Conservation (phyloP, 2,113 vertebrate species). For the Myocastor coypus region DNA sequence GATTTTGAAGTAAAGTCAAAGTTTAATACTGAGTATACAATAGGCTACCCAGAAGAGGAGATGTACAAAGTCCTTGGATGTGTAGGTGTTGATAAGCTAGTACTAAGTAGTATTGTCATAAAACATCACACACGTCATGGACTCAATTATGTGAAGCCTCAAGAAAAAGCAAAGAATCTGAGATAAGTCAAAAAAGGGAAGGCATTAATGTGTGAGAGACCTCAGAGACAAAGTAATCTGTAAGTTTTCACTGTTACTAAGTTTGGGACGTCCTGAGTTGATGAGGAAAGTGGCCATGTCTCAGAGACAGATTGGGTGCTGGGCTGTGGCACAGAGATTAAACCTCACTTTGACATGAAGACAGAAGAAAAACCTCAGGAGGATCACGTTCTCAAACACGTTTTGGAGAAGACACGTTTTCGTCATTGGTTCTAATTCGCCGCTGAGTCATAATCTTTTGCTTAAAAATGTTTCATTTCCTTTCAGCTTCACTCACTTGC, state of each 20-base stretch:
- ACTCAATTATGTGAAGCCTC: background rate
- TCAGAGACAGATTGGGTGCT: background rate
- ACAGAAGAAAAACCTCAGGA: background rate
- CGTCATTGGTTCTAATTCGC: background rate
- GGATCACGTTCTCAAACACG: background rate
- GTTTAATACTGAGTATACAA: background rate
- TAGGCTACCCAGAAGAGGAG: background rate
- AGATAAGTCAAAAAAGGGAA: background rate
- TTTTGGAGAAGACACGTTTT: background rate
- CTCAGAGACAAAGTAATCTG: background rate
- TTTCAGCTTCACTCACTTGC: conserved; percentile 25
- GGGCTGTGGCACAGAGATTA: background rate
- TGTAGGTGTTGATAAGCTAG: background rate
- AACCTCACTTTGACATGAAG: background rate
- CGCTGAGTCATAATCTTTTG: conserved; percentile 26
- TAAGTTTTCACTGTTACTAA: background rate
- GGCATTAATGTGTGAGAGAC: background rate
- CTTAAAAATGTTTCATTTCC: conserved; percentile 43
- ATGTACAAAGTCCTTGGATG: background rate
- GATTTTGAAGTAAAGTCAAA: background rate
- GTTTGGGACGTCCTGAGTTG: background rate
- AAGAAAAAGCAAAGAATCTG: background rate
- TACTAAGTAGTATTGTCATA: background rate
- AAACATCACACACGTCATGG: background rate
- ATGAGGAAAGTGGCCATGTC: background rate